These are phyloP conservation scores for Globia sparganii DNA, from an alignment of 2,888 invertebrate species.

Conservation along the genomic window DNA sequence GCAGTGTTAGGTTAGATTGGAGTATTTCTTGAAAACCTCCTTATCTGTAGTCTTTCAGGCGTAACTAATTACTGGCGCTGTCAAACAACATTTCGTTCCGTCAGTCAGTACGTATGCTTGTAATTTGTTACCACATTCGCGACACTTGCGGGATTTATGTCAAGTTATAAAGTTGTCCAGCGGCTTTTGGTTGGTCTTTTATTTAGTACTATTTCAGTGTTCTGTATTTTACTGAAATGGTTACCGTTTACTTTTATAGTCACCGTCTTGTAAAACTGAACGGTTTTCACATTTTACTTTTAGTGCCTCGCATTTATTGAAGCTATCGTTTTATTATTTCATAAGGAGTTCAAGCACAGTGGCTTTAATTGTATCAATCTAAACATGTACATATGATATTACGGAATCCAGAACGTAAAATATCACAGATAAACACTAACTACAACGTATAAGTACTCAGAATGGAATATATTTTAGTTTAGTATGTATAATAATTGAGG, in stretches of 20 bases:
- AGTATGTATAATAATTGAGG: constrained; percentile 85
- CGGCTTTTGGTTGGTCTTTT: constrained; percentile 53
- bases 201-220: constrained; percentile 60
- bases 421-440: constrained; percentile 50
- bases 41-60: constrained; percentile 62
- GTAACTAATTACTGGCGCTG: constrained; percentile 65
- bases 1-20: constrained; percentile 40
- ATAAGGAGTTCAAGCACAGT: constrained; percentile 41
- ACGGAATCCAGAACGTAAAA: constrained; percentile 36
- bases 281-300: constrained; percentile 62
- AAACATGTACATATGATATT: constrained; percentile 9
- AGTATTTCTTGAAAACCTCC: constrained; percentile 53
- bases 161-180: constrained; percentile 63
- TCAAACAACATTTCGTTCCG: constrained; percentile 60
- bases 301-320: constrained; percentile 53
- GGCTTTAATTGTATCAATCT: constrained; percentile 37
- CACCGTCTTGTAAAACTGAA: constrained; percentile 64
- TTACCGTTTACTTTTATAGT: constrained; percentile 64
- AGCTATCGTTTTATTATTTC: constrained; percentile 56
- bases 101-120: constrained; percentile 38
- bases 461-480: constrained; percentile 84
- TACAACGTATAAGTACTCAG: constrained; percentile 75
- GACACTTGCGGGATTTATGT: constrained; percentile 66
- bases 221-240: constrained; percentile 62
- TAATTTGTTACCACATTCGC: constrained; percentile 65